Conservation (phyloP, 35 echinoderm and acorn worm species). For the Heliocidaris erythrogramma region DNA sequence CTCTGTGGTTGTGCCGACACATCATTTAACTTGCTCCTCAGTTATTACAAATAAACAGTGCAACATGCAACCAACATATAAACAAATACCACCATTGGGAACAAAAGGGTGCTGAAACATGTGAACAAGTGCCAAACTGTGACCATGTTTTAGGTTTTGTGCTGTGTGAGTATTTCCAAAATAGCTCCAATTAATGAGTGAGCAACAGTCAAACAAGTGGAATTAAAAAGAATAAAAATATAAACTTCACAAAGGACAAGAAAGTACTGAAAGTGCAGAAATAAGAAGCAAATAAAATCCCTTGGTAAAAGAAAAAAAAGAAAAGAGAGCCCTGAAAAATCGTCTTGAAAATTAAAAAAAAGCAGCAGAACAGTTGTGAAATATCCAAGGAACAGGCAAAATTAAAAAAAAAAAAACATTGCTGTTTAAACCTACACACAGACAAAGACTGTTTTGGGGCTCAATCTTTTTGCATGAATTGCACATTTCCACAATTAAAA, state of each 20-base stretch:
- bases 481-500: slow-evolving; percentile 15
- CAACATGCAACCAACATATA: slow-evolving; percentile 17
- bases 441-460: neutral
- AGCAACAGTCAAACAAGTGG: neutral
- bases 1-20: neutral
- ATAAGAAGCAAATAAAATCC: neutral
- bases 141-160: neutral
- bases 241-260: neutral
- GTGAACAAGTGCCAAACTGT: neutral
- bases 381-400: slow-evolving; percentile 41
- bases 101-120: neutral
- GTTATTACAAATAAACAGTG: neutral
- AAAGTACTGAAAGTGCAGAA: neutral
- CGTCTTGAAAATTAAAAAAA: neutral
- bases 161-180: neutral
- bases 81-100: neutral
- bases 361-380: slow-evolving; percentile 48
- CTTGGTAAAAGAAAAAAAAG: neutral
- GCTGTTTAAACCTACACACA: neutral
- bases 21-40: slow-evolving; percentile 10
- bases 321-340: neutral
- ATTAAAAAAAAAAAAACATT: neutral
- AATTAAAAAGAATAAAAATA: neutral
- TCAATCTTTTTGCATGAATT: neutral
- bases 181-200: neutral